A percentile compares a stretch with the other conserved stretches of the same genome.
These are phyloP conservation scores for Catostomus latipinnis DNA, from an alignment of 2,797 vertebrate species.

Conservation along the genomic window DNA sequence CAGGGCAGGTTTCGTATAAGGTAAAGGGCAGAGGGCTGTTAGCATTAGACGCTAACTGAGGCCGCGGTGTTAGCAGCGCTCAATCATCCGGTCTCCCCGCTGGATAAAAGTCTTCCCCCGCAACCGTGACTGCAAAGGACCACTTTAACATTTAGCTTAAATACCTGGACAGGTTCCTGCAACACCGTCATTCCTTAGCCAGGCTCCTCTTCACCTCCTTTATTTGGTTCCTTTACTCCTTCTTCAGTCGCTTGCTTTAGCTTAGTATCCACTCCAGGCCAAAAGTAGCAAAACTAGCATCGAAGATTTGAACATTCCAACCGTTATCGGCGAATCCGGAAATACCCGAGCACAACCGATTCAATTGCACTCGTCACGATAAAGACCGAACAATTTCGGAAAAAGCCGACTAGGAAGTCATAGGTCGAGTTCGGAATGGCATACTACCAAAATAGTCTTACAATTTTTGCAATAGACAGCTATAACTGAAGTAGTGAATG, in stretches of 20 bases:
- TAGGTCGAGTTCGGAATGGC: too few relatives aligned
- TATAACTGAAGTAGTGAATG: too few relatives aligned
- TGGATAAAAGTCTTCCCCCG: conserved; percentile 31
- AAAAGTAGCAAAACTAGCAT: conserved; percentile 71
- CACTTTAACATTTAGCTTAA: conserved; percentile 35
- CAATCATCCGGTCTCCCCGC: conserved; percentile 52
- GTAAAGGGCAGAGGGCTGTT: conserved; percentile 43
- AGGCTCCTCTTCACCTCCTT: conserved; percentile 66
- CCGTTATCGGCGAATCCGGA: conserved; percentile 90
- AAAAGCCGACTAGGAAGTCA: conserved; percentile 41
- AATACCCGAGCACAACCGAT: conserved; percentile 71
- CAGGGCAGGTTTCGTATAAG: not conserved
- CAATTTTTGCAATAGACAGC: too few relatives aligned
- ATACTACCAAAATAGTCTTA: too few relatives aligned
- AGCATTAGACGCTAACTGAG: conserved; percentile 58
- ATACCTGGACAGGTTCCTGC: conserved; percentile 99
- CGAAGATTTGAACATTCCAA: conserved; percentile 92
- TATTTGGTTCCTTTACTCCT: conserved; percentile 64
- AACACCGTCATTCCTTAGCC: conserved; percentile 94
- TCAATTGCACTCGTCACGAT: conserved; percentile 64
- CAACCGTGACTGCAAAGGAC: conserved; percentile 52
- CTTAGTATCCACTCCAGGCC: conserved; percentile 66
- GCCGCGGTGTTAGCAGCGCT: conserved; percentile 68
- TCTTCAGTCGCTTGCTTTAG: conserved; percentile 74
- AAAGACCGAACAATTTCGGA: conserved; percentile 58